These are phyloP conservation scores for Pelobates fuscus DNA, from an alignment of 2,113 vertebrate genomes.

Conservation along the genomic window DNA sequence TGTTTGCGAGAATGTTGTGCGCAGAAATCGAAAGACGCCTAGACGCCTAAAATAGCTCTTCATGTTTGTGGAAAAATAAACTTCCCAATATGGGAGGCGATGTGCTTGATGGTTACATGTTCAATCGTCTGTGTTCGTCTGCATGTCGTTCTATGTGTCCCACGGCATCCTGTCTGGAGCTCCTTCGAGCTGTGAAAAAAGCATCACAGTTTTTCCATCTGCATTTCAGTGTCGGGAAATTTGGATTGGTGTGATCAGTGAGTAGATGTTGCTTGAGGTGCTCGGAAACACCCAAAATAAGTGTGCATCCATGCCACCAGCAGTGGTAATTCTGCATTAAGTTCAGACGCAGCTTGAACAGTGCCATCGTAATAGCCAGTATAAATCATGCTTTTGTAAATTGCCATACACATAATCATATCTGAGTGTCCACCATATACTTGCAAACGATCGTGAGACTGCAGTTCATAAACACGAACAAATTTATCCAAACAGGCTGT, in stretches of 20 bases:
- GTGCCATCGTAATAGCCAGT: slow-evolving; percentile 95
- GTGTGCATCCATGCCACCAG: slow-evolving; percentile 95
- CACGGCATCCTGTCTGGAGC: slow-evolving; percentile 84
- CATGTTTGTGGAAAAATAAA: too few relatives aligned
- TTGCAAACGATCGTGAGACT: slow-evolving; percentile 89
- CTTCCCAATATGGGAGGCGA: too few relatives aligned
- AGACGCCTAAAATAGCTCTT: slow-evolving; percentile 57
- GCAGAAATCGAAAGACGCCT: background rate
- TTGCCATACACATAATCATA: too few relatives aligned
- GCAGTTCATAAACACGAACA: slow-evolving; percentile 91
- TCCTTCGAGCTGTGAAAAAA: slow-evolving; percentile 75
- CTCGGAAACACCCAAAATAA: too few relatives aligned
- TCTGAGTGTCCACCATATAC: slow-evolving; percentile 94
- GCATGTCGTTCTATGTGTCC: slow-evolving; percentile 89
- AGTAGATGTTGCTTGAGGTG: slow-evolving; percentile 90
- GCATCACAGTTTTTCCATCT: too few relatives aligned
- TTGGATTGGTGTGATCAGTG: slow-evolving; percentile 76
- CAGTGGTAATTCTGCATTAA: slow-evolving; percentile 92
- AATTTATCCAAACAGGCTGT: slow-evolving; percentile 96
- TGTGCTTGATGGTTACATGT: too few relatives aligned
- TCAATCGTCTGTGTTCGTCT: slow-evolving; percentile 80
- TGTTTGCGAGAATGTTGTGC: background rate
- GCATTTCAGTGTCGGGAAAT: slow-evolving; percentile 83
- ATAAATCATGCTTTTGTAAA: too few relatives aligned
- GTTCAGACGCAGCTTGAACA: slow-evolving; percentile 86